A percentile compares a stretch with the other conserved stretches of the same genome.
phyloP scores from a whole-genome alignment of 2,113 vertebrate species.

The Myotis yumanensis region DNA sequence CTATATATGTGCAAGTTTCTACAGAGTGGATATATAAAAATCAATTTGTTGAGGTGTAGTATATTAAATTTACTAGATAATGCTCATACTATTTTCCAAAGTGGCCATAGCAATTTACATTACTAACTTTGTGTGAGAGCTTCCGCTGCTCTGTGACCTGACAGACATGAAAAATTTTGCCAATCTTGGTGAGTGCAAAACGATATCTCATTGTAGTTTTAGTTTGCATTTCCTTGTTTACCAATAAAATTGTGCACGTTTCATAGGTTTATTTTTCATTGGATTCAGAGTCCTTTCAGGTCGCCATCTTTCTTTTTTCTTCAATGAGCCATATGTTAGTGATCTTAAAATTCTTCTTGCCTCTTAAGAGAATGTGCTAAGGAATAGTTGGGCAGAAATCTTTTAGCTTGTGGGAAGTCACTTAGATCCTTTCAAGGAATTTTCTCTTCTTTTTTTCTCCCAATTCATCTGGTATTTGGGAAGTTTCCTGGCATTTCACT shows the following conservation, averaged over 20 bases:
- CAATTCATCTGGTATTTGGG: conserved; percentile 42
- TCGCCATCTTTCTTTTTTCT: neutral
- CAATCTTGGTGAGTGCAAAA: neutral
- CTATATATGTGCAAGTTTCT: neutral
- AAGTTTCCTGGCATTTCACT: conserved; percentile 48
- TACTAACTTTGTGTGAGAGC: neutral
- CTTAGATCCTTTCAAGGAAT: conserved; percentile 24
- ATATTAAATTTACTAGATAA: neutral
- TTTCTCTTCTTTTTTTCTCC: conserved; percentile 37
- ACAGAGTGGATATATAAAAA: conserved; percentile 29
- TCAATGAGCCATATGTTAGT: neutral
- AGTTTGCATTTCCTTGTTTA: conserved; percentile 39
- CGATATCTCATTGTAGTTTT: neutral
- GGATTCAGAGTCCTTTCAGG: conserved; percentile 10
- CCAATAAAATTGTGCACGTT: neutral
- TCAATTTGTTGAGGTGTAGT: neutral
- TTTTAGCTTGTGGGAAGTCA: conserved; percentile 1
- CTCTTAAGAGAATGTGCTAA: neutral
- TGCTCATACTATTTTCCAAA: neutral
- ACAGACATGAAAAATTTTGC: neutral
- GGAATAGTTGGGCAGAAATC: neutral
- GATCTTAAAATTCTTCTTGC: conserved; percentile 4
- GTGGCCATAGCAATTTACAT: neutral
- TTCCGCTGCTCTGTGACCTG: neutral
- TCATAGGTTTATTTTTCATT: neutral